Evolutionary conservation across 2,888 invertebrate species (phyloP).

Genomic region (Herminia tarsipennalis): DNA sequence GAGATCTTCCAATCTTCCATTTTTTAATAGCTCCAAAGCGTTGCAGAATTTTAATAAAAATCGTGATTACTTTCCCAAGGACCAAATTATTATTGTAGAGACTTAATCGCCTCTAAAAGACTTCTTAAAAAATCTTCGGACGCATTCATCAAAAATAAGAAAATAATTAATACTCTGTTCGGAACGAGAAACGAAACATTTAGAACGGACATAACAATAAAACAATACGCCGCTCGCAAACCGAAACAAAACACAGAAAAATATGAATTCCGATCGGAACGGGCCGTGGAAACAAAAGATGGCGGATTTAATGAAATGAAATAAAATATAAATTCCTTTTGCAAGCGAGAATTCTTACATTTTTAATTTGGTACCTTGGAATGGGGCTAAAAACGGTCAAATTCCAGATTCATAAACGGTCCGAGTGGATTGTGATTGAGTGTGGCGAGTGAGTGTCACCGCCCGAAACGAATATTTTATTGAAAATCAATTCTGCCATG

Average conservation of each 20-base stretch:
- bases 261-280: slow-evolving; percentile 84
- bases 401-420: slow-evolving; percentile 76
- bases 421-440: slow-evolving; percentile 48
- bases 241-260: slow-evolving; percentile 85
- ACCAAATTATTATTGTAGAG: slow-evolving; percentile 61
- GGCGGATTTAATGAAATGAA: slow-evolving; percentile 85
- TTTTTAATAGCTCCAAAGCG: slow-evolving; percentile 24
- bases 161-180: slow-evolving; percentile 82
- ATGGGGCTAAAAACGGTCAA: slow-evolving; percentile 78
- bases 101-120: slow-evolving; percentile 62
- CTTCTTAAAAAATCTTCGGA: slow-evolving; percentile 64
- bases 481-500: slow-evolving; percentile 51
- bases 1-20: slow-evolving; percentile 46
- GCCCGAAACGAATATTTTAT: slow-evolving; percentile 58
- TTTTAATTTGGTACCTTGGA: slow-evolving; percentile 82
- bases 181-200: slow-evolving; percentile 72
- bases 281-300: slow-evolving; percentile 83
- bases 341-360: slow-evolving; percentile 84
- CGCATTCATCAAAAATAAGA: slow-evolving; percentile 82
- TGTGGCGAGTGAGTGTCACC: slow-evolving; percentile 42
- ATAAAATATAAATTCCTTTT: slow-evolving; percentile 85
- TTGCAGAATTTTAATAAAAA: slow-evolving; percentile 63
- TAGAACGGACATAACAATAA: slow-evolving; percentile 78
- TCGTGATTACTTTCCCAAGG: slow-evolving; percentile 67
- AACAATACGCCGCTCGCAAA: slow-evolving; percentile 78